A percentile compares a stretch with the other conserved stretches of the same genome.
phyloP scores from a whole-genome alignment of 2,113 vertebrate genomes.

The Bambusicola thoracicus region DNA sequence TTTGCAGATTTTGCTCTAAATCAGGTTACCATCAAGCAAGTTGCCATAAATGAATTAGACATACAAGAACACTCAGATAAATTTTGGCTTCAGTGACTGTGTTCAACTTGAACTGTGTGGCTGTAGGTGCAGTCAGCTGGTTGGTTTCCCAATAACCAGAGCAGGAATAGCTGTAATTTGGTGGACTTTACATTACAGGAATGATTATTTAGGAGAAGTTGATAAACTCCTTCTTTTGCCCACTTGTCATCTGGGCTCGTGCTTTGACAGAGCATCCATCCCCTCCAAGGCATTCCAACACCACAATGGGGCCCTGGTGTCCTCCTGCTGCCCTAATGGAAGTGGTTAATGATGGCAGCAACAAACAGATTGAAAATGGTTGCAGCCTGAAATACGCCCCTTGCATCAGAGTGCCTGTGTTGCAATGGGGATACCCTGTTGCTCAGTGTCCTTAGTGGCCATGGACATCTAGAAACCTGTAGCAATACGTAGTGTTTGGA shows the following conservation, averaged over 20 bases:
- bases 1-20: neutral
- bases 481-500: conserved; percentile 9
- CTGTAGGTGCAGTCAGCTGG: neutral
- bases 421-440: neutral
- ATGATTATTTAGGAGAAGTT: neutral
- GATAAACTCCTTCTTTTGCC: neutral
- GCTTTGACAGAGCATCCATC: neutral
- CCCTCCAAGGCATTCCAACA: neutral
- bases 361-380: accelerated
- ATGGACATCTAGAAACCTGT: accelerated
- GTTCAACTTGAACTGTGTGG: neutral
- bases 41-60: neutral
- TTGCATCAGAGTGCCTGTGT: conserved; percentile 26
- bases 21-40: neutral
- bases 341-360: neutral
- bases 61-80: neutral
- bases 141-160: neutral
- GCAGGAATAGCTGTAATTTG: neutral
- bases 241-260: neutral
- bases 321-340: accelerated
- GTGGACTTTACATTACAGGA: neutral
- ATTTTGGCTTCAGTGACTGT: neutral
- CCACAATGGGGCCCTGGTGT: neutral
- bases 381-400: neutral
- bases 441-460: conserved; percentile 7